Conservation (phyloP, 2,797 vertebrate genomes). For the Dendrocincla tyrannina region DNA sequence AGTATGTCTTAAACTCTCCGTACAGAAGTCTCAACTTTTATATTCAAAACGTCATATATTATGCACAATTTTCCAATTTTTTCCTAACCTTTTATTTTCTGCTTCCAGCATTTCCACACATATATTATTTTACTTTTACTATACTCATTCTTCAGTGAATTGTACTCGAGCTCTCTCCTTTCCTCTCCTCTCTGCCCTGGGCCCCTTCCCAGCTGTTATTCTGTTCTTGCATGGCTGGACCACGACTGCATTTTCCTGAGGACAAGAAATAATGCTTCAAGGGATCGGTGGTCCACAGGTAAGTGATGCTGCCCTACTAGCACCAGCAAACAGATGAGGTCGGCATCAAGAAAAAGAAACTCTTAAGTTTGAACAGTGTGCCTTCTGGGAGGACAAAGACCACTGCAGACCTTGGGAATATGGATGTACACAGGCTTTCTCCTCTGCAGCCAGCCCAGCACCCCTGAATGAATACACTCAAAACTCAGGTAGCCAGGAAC, state of each 20-base stretch:
- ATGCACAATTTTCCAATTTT: background rate
- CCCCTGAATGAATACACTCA: background rate
- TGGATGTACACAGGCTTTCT: accelerated
- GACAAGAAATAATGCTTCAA: background rate
- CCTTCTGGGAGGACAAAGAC: background rate
- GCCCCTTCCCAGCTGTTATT: background rate
- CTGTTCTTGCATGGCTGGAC: background rate
- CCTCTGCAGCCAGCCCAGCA: accelerated
- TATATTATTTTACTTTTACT: background rate
- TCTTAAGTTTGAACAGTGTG: background rate
- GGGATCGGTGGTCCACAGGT: background rate
- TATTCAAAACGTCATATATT: background rate
- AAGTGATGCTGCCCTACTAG: background rate
- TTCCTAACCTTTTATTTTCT: background rate
- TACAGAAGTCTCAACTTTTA: background rate
- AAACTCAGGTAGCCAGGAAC: background rate
- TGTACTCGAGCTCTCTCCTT: background rate
- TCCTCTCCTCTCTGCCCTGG: background rate
- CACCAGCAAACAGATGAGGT: background rate
- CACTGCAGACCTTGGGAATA: background rate
- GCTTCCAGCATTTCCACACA: background rate
- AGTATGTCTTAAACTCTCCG: background rate
- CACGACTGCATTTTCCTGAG: background rate
- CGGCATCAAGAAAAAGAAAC: background rate
- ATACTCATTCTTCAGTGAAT: background rate